Evolutionary conservation across 2,113 vertebrate genomes (phyloP).

Genomic region (Osmerus eperlanus): DNA sequence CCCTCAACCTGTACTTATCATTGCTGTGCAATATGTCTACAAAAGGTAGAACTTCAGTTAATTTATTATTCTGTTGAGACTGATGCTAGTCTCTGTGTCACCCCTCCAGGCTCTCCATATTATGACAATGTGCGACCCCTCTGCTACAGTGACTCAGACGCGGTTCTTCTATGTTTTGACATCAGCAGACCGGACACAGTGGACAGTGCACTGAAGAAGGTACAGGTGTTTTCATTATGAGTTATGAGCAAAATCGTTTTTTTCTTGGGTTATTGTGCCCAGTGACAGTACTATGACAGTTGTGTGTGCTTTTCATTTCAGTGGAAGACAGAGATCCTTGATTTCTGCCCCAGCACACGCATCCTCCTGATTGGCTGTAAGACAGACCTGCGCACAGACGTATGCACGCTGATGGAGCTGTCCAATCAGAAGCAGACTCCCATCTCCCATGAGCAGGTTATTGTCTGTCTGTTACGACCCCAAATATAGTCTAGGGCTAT

Average conservation of each 20-base stretch:
- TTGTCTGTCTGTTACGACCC: no score
- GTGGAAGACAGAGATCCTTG: conserved; percentile 94
- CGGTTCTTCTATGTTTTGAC: conserved; percentile 91
- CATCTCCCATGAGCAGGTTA: conserved; percentile 91
- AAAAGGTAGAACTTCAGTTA: no score
- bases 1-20: neutral
- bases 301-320: conserved; percentile 42
- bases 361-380: conserved; percentile 92
- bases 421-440: conserved; percentile 90
- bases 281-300: neutral
- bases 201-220: conserved; percentile 89
- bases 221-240: conserved; percentile 37
- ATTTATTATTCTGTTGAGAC: neutral
- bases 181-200: conserved; percentile 89
- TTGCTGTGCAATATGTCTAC: neutral
- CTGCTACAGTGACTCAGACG: conserved; percentile 94
- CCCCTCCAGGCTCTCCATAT: conserved; percentile 85
- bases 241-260: no score
- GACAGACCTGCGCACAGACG: conserved; percentile 87
- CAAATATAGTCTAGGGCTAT: no score
- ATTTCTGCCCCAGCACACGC: conserved; percentile 87
- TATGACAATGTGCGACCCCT: conserved; percentile 95
- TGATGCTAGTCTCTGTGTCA: neutral
- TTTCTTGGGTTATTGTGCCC: neutral
- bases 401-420: conserved; percentile 94